Evolutionary conservation across 64 coral and sea anemone genomes (phyloP).

Genomic region (Anthopleura sola): DNA sequence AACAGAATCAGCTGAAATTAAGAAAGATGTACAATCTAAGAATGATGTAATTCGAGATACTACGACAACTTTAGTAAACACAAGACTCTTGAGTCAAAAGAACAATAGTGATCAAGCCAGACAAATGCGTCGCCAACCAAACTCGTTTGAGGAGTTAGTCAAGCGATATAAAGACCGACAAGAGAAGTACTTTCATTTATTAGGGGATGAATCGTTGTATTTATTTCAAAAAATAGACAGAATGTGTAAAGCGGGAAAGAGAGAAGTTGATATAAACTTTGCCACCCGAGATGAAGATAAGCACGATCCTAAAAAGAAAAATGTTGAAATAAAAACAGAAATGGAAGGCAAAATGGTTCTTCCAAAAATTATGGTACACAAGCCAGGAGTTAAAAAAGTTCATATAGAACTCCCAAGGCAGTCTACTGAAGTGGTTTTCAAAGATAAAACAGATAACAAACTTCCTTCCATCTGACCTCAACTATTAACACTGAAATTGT

Average conservation of each 20-base stretch:
- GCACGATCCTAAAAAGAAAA: background rate
- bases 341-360: constrained; percentile 15
- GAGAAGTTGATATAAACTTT: constrained; percentile 42
- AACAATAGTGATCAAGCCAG: background rate
- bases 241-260: constrained; percentile 58
- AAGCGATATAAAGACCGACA: constrained; percentile 58
- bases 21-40: too few species aligned
- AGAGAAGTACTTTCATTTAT: constrained; percentile 37
- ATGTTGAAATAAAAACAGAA: background rate
- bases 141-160: constrained; percentile 69
- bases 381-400: constrained; percentile 10
- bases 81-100: background rate
- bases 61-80: background rate
- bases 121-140: constrained; percentile 15
- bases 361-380: background rate
- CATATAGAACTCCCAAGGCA: constrained; percentile 19
- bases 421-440: background rate
- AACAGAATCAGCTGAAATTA: background rate
- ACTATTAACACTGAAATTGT: background rate
- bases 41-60: background rate
- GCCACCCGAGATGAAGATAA: background rate
- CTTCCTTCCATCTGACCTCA: background rate
- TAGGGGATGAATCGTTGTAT: constrained; percentile 45
- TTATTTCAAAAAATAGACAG: constrained; percentile 66
- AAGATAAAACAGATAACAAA: background rate